Percentiles rank a stretch among this genome's conserved stretches.
Conservation (phyloP, 1,140 invertebrate genomes). For the Drosophila rufa region DNA sequence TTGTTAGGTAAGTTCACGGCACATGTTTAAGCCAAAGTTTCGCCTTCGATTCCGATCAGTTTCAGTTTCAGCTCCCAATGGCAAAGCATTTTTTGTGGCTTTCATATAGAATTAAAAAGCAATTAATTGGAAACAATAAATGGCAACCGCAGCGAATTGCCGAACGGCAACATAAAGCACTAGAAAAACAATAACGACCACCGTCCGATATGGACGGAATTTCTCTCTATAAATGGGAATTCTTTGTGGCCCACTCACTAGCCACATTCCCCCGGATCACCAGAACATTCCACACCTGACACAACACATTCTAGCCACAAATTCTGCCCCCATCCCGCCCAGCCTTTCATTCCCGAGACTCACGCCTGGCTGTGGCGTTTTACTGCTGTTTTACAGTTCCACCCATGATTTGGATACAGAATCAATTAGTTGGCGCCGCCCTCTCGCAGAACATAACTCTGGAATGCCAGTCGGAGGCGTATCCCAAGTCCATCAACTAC, state of each 20-base stretch:
- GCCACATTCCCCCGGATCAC: slow-evolving; percentile 44
- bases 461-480: slow-evolving; percentile 94
- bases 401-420: slow-evolving; percentile 94
- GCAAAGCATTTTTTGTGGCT: slow-evolving; percentile 38
- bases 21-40: slow-evolving; percentile 31
- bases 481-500: slow-evolving; percentile 94
- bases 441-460: slow-evolving; percentile 90
- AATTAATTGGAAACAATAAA: slow-evolving; percentile 76
- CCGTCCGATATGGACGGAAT: slow-evolving; percentile 56
- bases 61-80: slow-evolving; percentile 10
- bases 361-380: slow-evolving; percentile 19
- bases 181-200: slow-evolving; percentile 41
- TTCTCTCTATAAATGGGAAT: slow-evolving; percentile 59
- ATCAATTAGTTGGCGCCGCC: slow-evolving; percentile 92
- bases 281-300: slow-evolving; percentile 58
- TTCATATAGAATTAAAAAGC: slow-evolving; percentile 77
- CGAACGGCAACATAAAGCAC: slow-evolving; percentile 48
- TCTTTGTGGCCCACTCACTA: slow-evolving; percentile 15
- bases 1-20: slow-evolving; percentile 62
- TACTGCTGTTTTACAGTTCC: slow-evolving; percentile 88
- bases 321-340: neutral
- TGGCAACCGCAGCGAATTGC: slow-evolving; percentile 57
- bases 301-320: slow-evolving; percentile 48
- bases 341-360: neutral
- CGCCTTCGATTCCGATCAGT: neutral